Conservation (phyloP, 2,113 vertebrate species). For the Nerophis ophidion region DNA sequence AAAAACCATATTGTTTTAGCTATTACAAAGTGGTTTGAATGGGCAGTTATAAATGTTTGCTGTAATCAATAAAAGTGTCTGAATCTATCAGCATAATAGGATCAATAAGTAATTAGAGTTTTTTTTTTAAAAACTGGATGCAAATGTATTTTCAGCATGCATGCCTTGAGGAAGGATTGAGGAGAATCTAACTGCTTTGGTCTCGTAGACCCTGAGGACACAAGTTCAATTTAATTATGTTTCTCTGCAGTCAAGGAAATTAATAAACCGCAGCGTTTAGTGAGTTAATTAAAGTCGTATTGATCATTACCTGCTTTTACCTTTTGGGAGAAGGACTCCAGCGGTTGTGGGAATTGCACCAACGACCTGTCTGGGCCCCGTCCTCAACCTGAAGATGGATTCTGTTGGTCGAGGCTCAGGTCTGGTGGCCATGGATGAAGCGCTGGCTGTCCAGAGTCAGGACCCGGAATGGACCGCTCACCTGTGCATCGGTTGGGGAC, state of each 20-base stretch:
- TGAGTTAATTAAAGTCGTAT: background rate
- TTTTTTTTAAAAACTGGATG: background rate
- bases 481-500: too few species aligned
- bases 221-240: background rate
- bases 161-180: background rate
- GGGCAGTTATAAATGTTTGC: background rate
- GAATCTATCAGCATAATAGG: slow-evolving; percentile 16
- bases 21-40: background rate
- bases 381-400: too few species aligned
- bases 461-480: too few species aligned
- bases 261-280: background rate
- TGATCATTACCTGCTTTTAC: background rate
- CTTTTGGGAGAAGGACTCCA: slow-evolving; percentile 5
- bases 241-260: background rate
- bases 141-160: slow-evolving; percentile 9
- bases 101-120: slow-evolving; percentile 42
- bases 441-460: too few species aligned
- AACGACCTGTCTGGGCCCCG: background rate
- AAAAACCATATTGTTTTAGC: too few species aligned
- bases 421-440: too few species aligned
- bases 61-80: slow-evolving; percentile 32
- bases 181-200: background rate
- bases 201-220: background rate
- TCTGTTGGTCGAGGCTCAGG: too few species aligned
- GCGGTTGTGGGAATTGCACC: background rate